These are phyloP conservation scores for Engraulis encrasicolus DNA, from an alignment of 2,113 vertebrate genomes.

Conservation along the genomic window DNA sequence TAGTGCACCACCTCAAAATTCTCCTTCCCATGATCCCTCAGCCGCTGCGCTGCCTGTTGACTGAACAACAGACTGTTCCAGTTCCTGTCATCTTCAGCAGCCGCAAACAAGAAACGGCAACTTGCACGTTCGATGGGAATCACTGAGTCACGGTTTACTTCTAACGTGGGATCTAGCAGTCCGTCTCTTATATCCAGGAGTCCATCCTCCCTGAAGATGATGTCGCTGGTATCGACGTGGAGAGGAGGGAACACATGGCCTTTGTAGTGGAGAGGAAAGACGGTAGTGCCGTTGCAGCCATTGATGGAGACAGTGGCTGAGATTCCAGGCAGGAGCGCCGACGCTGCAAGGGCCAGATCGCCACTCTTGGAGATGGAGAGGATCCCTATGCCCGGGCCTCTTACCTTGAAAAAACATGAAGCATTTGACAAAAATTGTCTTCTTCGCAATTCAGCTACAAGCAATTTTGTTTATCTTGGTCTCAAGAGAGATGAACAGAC, in stretches of 20 bases:
- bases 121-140: conserved; percentile 84
- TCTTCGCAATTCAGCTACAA: neutral
- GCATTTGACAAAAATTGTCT: neutral
- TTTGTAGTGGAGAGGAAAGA: conserved; percentile 69
- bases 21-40: conserved; percentile 78
- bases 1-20: conserved; percentile 80
- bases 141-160: conserved; percentile 68
- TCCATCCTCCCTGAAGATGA: conserved; percentile 68
- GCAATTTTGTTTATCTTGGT: no score
- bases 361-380: conserved; percentile 86
- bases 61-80: conserved; percentile 84
- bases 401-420: conserved; percentile 65
- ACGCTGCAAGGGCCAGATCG: conserved; percentile 82
- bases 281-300: conserved; percentile 72
- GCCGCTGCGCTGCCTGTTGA: conserved; percentile 68
- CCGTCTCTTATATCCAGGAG: conserved; percentile 70
- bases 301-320: conserved; percentile 83
- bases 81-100: conserved; percentile 85
- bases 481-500: no score
- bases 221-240: neutral
- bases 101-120: conserved; percentile 83
- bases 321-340: conserved; percentile 84
- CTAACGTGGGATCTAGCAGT: conserved; percentile 68
- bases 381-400: conserved; percentile 78
- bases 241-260: conserved; percentile 74